Conservation (phyloP, 2,797 vertebrate species). For the Cheirogaleus major region DNA sequence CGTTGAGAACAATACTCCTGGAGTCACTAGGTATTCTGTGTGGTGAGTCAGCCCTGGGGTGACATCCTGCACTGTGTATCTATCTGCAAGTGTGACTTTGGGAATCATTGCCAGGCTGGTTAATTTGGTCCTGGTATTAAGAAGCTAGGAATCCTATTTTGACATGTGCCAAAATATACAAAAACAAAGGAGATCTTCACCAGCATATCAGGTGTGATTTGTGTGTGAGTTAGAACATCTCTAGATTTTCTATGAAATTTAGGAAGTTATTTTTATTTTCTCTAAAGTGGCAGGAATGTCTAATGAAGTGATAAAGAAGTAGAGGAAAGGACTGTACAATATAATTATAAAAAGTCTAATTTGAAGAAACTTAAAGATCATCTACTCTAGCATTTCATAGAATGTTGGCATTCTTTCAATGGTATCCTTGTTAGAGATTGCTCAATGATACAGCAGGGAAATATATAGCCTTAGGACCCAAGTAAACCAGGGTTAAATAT, state of each 20-base stretch:
- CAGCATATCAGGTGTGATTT: not conserved
- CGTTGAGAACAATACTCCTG: conserved; percentile 18
- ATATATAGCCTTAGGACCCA: not conserved
- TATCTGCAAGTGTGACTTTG: not conserved
- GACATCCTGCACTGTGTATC: not conserved
- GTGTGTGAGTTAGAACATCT: not conserved
- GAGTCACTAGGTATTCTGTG: not conserved
- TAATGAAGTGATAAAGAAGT: not conserved
- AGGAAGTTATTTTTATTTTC: conserved; percentile 48
- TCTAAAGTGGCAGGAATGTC: not conserved
- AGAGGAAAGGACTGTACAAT: not conserved
- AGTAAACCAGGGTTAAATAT: not conserved
- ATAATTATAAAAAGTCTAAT: not conserved
- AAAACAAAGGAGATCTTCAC: not conserved
- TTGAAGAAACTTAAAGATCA: not conserved
- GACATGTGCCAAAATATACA: not conserved
- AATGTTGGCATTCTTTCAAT: not conserved
- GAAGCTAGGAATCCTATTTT: not conserved
- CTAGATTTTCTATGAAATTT: not conserved
- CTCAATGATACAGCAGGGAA: not conserved
- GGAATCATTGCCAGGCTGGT: not conserved
- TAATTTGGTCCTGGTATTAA: conserved; percentile 22
- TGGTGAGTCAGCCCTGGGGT: conserved; percentile 11
- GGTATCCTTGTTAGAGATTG: not conserved
- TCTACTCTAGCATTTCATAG: not conserved